Evolutionary conservation across 2,888 invertebrate species (phyloP).

Genomic region (Tipula lateralis): DNA sequence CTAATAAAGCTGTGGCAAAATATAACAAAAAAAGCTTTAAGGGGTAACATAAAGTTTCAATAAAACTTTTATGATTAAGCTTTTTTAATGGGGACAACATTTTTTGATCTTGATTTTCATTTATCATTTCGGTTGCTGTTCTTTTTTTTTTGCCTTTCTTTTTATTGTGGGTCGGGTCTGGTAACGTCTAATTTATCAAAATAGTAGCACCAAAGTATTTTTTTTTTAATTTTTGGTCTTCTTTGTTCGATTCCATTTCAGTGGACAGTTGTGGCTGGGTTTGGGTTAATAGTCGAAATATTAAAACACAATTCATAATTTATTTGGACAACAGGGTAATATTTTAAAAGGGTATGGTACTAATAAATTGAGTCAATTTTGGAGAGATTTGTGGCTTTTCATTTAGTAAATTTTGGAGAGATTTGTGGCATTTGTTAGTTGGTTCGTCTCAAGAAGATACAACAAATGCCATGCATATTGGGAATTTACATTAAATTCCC

Average conservation of each 20-base stretch:
- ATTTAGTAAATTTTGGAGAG: too few relatives aligned
- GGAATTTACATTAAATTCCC: too few relatives aligned
- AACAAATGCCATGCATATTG: too few relatives aligned
- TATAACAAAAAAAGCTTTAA: background rate
- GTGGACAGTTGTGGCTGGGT: background rate
- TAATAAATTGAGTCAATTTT: too few relatives aligned
- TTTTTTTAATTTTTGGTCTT: background rate
- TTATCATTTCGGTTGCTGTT: background rate
- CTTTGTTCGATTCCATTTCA: background rate
- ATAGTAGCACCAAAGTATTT: background rate
- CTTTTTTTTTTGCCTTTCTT: background rate
- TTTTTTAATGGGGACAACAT: background rate
- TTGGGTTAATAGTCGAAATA: background rate
- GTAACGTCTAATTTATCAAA: background rate
- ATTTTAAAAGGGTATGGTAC: too few relatives aligned
- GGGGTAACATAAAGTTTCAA: background rate
- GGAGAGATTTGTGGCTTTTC: too few relatives aligned
- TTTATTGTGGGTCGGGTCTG: background rate
- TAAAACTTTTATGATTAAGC: background rate
- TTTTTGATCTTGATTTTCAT: background rate
- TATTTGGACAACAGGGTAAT: too few relatives aligned
- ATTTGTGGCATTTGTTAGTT: too few relatives aligned
- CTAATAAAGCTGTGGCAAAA: background rate
- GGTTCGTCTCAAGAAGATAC: too few relatives aligned
- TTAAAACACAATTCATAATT: too few relatives aligned